Base-by-base conservation (phyloP, 2,113 vertebrate genomes). In the Rhizomys pruinosus region DNA sequence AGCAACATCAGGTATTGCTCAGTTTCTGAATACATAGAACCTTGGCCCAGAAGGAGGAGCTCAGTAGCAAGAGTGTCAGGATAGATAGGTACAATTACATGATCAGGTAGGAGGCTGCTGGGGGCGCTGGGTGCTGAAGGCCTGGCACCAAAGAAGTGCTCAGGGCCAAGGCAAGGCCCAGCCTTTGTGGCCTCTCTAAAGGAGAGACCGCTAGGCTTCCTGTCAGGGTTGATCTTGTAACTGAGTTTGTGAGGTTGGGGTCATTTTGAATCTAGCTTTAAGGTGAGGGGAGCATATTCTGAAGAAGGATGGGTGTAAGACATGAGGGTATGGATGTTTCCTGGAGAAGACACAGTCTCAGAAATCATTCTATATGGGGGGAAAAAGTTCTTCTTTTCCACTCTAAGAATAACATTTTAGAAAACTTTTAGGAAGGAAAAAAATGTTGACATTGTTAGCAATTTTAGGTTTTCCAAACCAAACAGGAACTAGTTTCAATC, bases 391-490 rank as follows among this genome's bases (percentile, higher is more conserved):
- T 88, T 79, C 85, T 47, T 92, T 93, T 76, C 59, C 55, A 87
- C 42, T 81, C 42, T 27, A 91, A 88, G n/a, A 92, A 57, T 68
- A 80, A 85, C 9, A 10, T 69, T 84, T 80, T 39, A 19, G 69
- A 95, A 76, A 92, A 80, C 3, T 85, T 92, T 74, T 39, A 52
- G 52, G 52, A n/a, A 61, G 15, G 32, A 47, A 63, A 37, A 27
- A 77, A 37, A 77, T 8, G 52, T 76, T 59, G 27, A 23, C 66
- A 39, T 73, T 59, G n/a, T 86, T 90, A 90, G 72, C 27, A 85
- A 80, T 91, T 81, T 87, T 77, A 63, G 37, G 20, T 90, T 91
- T 96, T 86, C 71, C 71, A 95, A 95, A 90, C 61, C 29, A 77
- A 77, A 61, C 72, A 88, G 20, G 63, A 76, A 88, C 74, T 84